Evolutionary conservation across 2,113 vertebrate species (phyloP).

Genomic region (Cavia porcellus): DNA sequence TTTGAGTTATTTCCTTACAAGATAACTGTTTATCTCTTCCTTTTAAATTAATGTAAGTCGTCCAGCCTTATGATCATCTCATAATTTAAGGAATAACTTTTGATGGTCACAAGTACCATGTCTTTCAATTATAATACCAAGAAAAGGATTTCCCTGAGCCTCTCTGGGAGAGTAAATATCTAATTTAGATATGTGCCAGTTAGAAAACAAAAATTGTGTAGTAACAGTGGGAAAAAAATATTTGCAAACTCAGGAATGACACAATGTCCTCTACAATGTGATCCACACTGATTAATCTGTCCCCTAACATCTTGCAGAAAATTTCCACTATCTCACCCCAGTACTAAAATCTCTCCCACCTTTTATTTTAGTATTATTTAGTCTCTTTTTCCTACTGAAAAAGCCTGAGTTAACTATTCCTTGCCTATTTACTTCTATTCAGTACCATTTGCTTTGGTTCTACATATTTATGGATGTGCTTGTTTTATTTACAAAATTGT

Average conservation of each 20-base stretch:
- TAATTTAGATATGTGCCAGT: not conserved
- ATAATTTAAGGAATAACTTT: not conserved
- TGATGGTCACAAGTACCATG: not conserved
- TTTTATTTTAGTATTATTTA: not conserved
- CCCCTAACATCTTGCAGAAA: not conserved
- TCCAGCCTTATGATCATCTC: not conserved
- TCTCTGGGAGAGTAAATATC: not conserved
- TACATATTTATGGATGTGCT: not conserved
- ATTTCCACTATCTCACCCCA: not conserved
- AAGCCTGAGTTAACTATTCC: not conserved
- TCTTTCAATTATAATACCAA: slow-evolving; percentile 38
- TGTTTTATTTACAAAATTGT: not conserved
- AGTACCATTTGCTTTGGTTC: not conserved
- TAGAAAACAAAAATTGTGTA: not conserved
- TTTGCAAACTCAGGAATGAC: slow-evolving; percentile 34
- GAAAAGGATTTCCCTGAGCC: not conserved
- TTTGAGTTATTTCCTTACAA: slow-evolving; percentile 5
- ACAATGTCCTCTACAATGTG: not conserved
- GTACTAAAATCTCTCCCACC: not conserved
- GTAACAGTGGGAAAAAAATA: not conserved
- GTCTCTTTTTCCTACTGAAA: not conserved
- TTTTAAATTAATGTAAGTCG: not conserved
- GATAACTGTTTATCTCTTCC: not conserved
- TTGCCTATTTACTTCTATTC: not conserved
- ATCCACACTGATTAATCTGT: not conserved